Conservation (phyloP, 2,888 invertebrate species). For the Callyntrura guangdongensis region DNA sequence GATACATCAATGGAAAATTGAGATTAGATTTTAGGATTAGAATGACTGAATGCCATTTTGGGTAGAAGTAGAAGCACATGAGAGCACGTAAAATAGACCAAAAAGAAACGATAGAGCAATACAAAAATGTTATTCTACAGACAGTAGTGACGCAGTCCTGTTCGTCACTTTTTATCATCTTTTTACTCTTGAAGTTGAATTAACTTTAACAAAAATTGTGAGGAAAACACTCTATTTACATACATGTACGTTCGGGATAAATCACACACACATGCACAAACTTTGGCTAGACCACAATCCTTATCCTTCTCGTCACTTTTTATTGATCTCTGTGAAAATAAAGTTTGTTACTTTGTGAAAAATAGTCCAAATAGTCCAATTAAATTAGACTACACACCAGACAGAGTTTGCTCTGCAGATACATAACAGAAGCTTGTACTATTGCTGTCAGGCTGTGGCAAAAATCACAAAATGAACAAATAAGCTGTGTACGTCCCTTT, state of each 20-base stretch:
- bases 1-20: constrained; percentile 15
- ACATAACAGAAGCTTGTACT: neutral
- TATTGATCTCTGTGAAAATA: neutral
- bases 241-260: neutral
- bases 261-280: neutral
- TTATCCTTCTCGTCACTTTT: neutral
- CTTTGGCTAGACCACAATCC: neutral
- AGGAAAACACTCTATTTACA: neutral
- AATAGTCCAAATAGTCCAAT: neutral
- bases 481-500: no score
- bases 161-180: neutral
- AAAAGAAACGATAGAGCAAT: constrained; percentile 1
- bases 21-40: neutral
- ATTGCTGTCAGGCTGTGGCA: no score
- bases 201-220: neutral
- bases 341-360: neutral
- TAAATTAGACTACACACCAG: no score
- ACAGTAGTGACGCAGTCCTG: neutral
- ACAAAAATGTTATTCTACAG: neutral
- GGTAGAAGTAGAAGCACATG: neutral
- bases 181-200: no score
- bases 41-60: constrained; percentile 6
- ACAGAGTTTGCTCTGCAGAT: neutral
- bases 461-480: no score
- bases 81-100: constrained; percentile 43